Evolutionary conservation across 2,797 vertebrate genomes (phyloP).

Genomic region (Numenius phaeopus): DNA sequence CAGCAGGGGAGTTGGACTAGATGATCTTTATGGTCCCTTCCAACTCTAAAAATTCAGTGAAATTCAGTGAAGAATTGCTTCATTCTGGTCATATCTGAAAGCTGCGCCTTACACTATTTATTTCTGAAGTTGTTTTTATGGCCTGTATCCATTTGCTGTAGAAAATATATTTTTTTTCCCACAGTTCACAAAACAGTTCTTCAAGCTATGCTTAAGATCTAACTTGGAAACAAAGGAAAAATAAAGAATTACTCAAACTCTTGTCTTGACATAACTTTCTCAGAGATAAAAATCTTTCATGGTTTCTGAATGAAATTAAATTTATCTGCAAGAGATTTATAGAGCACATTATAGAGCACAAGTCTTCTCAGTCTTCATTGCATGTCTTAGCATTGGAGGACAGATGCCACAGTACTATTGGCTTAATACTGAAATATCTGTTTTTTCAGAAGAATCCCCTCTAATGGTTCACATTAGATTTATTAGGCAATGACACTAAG

Average conservation of each 20-base stretch:
- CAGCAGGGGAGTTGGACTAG: too few relatives aligned
- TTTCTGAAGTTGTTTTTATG: not conserved
- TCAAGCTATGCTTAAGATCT: slow-evolving; percentile 42
- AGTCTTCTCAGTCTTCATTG: not conserved
- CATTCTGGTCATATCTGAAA: not conserved
- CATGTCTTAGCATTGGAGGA: not conserved
- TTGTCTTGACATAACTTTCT: slow-evolving; percentile 6
- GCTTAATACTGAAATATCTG: not conserved
- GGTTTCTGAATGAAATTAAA: slow-evolving; percentile 11
- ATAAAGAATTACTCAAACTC: slow-evolving; percentile 51
- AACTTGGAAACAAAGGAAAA: slow-evolving; percentile 61
- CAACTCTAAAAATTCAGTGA: too few relatives aligned
- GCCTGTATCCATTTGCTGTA: not conserved
- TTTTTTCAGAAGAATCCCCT: not conserved
- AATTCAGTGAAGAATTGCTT: not conserved
- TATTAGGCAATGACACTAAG: not conserved
- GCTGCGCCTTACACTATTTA: not conserved
- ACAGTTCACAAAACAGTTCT: slow-evolving; percentile 53
- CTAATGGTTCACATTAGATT: not conserved
- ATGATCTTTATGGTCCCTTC: too few relatives aligned
- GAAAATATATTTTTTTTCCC: not conserved
- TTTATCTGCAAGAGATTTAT: not conserved
- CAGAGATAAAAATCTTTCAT: slow-evolving; percentile 37
- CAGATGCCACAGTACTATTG: not conserved
- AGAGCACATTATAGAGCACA: not conserved